Percentiles rank a stretch among this genome's conserved stretches.
Conservation (phyloP, 2,797 vertebrate genomes). For the Apodemus agrarius region DNA sequence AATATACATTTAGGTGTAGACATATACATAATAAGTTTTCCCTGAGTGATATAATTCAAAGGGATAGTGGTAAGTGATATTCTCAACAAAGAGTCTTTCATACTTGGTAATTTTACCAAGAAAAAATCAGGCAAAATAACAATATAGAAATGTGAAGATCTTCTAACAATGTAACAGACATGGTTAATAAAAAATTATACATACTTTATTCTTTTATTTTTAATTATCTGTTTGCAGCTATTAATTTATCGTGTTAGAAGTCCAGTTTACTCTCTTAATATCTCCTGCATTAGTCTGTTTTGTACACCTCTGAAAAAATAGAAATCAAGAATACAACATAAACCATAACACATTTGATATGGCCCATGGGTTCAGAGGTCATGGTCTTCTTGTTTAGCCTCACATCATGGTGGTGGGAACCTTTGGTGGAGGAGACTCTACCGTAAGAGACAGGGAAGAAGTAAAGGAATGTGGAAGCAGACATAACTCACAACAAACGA, state of each 20-base stretch:
- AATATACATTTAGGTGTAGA: not conserved
- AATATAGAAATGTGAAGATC: not conserved
- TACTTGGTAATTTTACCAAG: not conserved
- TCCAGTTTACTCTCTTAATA: not conserved
- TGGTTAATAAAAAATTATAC: not conserved
- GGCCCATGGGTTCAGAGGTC: not conserved
- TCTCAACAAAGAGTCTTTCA: not conserved
- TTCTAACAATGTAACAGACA: not conserved
- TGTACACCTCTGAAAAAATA: not conserved
- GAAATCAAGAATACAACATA: not conserved
- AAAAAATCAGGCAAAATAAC: not conserved
- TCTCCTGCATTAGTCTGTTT: not conserved
- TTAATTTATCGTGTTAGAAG: not conserved
- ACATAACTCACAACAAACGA: not conserved
- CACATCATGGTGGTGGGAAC: not conserved
- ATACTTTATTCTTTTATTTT: not conserved
- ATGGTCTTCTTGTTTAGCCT: not conserved
- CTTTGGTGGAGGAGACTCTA: fast-evolving
- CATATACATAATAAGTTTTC: not conserved
- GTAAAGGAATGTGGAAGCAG: not conserved
- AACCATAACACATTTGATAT: not conserved
- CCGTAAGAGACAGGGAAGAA: not conserved
- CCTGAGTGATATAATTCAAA: not conserved
- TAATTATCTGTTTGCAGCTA: not conserved
- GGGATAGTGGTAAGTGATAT: not conserved